Conservation (phyloP, 1,140 invertebrate species). For the Procambarus clarkii region DNA sequence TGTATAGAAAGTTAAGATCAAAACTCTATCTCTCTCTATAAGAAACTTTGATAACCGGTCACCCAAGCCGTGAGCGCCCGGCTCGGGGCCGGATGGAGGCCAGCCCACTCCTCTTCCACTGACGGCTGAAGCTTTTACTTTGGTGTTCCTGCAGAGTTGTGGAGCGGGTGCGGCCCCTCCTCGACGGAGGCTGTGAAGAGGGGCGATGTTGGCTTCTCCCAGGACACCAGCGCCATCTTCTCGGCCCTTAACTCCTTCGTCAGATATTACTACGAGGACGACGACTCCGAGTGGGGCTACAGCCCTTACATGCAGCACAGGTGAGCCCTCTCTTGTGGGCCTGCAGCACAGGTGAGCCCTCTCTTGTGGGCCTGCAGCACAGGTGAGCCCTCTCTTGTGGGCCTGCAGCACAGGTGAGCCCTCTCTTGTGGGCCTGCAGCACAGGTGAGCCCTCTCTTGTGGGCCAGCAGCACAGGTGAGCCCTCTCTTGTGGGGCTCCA, state of each 20-base stretch:
- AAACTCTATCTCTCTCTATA: no score
- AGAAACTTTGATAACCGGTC: no score
- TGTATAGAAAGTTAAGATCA: no score
- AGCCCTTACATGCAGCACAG: constrained; percentile 73
- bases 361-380: constrained; percentile 26
- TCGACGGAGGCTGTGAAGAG: constrained; percentile 83
- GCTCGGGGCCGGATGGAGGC: no score
- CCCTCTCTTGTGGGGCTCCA: no score
- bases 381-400: constrained; percentile 19
- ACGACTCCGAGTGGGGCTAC: constrained; percentile 80
- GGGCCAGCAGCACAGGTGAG: no score
- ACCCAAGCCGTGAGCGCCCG: no score
- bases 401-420: no score
- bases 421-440: constrained; percentile 1
- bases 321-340: not conserved
- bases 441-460: constrained; percentile 31
- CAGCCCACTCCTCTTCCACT: no score
- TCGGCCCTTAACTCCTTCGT: constrained; percentile 87
- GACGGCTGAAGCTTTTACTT: not conserved
- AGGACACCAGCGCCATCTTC: constrained; percentile 86
- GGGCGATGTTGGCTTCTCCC: constrained; percentile 84
- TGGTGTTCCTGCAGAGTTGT: constrained; percentile 28
- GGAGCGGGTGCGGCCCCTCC: constrained; percentile 80
- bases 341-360: no score
- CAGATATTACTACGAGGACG: constrained; percentile 82